These are phyloP conservation scores for Pegea sp. DNA, from an alignment of 23 tunicate genomes.

Conservation along the genomic window DNA sequence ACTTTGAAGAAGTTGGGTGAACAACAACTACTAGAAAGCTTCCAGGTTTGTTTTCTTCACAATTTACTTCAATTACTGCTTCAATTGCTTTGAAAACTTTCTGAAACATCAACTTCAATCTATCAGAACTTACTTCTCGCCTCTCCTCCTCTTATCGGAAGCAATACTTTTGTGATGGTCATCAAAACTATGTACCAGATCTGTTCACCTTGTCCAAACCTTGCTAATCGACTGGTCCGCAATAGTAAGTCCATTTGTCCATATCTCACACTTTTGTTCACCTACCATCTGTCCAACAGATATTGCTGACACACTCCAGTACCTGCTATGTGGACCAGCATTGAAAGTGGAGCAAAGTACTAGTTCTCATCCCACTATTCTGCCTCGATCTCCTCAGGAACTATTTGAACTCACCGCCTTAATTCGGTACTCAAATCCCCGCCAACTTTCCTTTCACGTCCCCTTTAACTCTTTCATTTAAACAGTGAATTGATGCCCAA, in stretches of 20 bases:
- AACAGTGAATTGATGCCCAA: constrained; percentile 61
- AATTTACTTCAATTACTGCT: background rate
- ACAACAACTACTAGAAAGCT: constrained; percentile 31
- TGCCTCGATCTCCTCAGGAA: constrained; percentile 73
- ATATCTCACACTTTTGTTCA: background rate
- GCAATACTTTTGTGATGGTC: constrained; percentile 81
- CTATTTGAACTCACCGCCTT: constrained; percentile 57
- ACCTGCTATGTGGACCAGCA: constrained; percentile 63
- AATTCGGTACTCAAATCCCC: too few species aligned
- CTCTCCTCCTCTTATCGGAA: constrained; percentile 52
- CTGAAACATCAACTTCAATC: background rate
- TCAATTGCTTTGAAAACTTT: background rate
- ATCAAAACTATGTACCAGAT: constrained; percentile 54
- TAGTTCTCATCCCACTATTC: constrained; percentile 15
- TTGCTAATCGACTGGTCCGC: constrained; percentile 40
- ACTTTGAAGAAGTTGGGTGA: constrained; percentile 24
- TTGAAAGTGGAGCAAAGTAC: constrained; percentile 13
- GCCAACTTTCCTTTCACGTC: too few species aligned
- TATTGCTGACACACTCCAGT: constrained; percentile 64
- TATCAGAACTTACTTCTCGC: constrained; percentile 32
- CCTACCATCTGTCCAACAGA: too few species aligned
- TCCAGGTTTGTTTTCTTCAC: constrained; percentile 22
- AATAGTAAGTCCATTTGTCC: constrained; percentile 19
- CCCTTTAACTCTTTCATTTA: background rate
- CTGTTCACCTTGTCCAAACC: constrained; percentile 42